Conservation (phyloP, 1,140 invertebrate genomes). For the Choristoneura fumiferana region DNA sequence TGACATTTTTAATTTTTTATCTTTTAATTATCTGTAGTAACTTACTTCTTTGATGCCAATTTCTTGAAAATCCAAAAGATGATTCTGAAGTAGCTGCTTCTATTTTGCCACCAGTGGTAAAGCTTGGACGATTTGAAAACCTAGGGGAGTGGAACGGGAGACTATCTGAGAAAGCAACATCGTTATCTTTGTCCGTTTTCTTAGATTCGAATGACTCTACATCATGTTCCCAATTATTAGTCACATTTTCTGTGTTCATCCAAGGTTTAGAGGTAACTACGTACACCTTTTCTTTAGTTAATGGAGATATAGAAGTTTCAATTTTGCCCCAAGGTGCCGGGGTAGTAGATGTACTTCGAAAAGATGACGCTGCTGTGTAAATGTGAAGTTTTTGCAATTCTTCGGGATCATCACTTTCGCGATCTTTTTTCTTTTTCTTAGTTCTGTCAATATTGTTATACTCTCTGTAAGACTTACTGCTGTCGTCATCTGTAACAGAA, state of each 20-base stretch:
- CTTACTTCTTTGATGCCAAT: slow-evolving; percentile 80
- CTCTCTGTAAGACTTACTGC: slow-evolving; percentile 44
- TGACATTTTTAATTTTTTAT: no score
- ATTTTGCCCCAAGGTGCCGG: slow-evolving; percentile 81
- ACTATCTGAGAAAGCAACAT: slow-evolving; percentile 40
- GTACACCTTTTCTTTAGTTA: slow-evolving; percentile 87
- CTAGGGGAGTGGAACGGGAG: slow-evolving; percentile 79
- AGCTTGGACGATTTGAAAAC: slow-evolving; percentile 79
- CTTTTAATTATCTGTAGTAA: not conserved
- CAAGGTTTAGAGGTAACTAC: slow-evolving; percentile 86
- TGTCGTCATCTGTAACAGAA: slow-evolving; percentile 60
- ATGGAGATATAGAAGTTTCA: slow-evolving; percentile 83
- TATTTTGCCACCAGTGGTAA: slow-evolving; percentile 49
- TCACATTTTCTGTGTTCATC: slow-evolving; percentile 46
- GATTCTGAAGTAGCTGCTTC: slow-evolving; percentile 57
- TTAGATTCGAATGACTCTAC: slow-evolving; percentile 51
- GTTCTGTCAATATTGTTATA: slow-evolving; percentile 54
- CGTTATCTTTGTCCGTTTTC: slow-evolving; percentile 43
- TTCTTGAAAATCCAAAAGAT: slow-evolving; percentile 59
- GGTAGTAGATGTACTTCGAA: slow-evolving; percentile 58
- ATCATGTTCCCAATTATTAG: slow-evolving; percentile 48
- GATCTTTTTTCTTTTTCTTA: slow-evolving; percentile 42
- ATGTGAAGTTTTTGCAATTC: slow-evolving; percentile 54
- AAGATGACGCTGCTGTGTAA: slow-evolving; percentile 65
- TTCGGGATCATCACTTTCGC: slow-evolving; percentile 40